A percentile compares a stretch with the other conserved stretches of the same genome.
phyloP scores from a whole-genome alignment of 2,113 vertebrate genomes.

The Pterocles burchelli region DNA sequence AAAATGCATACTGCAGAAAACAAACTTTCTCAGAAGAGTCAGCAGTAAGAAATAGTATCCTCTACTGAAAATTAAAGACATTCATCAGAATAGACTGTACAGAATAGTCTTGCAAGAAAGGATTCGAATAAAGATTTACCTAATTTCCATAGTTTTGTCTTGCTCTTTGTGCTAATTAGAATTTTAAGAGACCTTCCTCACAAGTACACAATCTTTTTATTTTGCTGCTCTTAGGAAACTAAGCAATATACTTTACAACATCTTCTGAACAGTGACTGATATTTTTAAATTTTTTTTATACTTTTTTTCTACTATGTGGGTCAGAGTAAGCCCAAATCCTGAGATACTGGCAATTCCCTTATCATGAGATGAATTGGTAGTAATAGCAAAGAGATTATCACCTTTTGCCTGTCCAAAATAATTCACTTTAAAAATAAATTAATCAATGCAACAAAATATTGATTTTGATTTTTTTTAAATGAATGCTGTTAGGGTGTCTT shows the following conservation, averaged over 20 bases:
- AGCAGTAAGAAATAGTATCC: background rate
- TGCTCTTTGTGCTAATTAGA: background rate
- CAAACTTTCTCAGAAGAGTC: background rate
- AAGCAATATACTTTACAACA: background rate
- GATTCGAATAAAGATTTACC: background rate
- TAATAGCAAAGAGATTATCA: background rate
- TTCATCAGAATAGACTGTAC: background rate
- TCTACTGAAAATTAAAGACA: background rate
- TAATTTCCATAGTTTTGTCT: background rate
- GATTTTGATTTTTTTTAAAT: background rate
- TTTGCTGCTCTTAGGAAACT: background rate
- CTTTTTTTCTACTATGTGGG: background rate
- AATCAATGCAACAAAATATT: background rate
- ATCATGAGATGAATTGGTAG: background rate
- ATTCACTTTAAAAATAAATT: background rate
- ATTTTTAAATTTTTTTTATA: background rate
- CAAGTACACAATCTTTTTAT: background rate
- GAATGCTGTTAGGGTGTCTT: background rate
- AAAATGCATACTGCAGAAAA: background rate
- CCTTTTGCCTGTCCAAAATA: accelerated
- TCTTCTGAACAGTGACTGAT: background rate
- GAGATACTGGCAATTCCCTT: background rate
- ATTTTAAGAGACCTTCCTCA: background rate
- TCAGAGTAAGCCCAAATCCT: background rate
- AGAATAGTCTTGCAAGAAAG: background rate